Base-by-base conservation (phyloP, 2,888 invertebrate genomes). In the Balanococcus diminutus region DNA sequence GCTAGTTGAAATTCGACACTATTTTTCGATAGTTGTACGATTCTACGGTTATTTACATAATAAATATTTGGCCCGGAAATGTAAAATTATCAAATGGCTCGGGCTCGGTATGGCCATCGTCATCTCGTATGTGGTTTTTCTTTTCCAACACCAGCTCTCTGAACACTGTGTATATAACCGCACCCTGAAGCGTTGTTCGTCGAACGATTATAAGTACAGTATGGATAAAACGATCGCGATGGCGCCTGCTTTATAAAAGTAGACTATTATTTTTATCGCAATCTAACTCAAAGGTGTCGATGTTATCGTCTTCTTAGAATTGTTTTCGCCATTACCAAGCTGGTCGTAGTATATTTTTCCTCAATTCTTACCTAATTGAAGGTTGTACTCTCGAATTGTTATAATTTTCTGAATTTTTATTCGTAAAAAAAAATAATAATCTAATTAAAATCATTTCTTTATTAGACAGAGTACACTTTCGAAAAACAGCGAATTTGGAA, bases 181-280 rank as follows among this genome's bases (percentile, higher is more conserved):
- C 61, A 67, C 61, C 61, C 61, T 67, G 61, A 67, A 67, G 28
- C 61, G 61, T 67, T 67, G 61, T 67, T 67, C 61, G 28, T 67
- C 61, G 61, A 67, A 25, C 61, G 61, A 67, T 67, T 67, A 28
- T 67, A 67, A 67, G 25, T 67, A 67, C 61, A 28, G 19, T 19
- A 8, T 19, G 51, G 51, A 51, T 51, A 8, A 19, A 19, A 19
- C 51, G 51, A 51, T 5, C 19, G 11, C 46, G 46, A 46, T 14
- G 61, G 61, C 61, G 61, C 61, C 61, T 67, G 61, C 28, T 67
- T 67, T 67, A 67, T 67, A 11, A 67, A 67, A 67, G 28, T 28
- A 28, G 28, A 51, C 51, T 67, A 67, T 67, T 67, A 67, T 67
- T 67, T 67, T 67, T 67, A 67, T 67, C 61, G 3, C 61, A 51